These are phyloP conservation scores for Tyrannus savana DNA, from an alignment of 2,113 vertebrate genomes.

Conservation along the genomic window DNA sequence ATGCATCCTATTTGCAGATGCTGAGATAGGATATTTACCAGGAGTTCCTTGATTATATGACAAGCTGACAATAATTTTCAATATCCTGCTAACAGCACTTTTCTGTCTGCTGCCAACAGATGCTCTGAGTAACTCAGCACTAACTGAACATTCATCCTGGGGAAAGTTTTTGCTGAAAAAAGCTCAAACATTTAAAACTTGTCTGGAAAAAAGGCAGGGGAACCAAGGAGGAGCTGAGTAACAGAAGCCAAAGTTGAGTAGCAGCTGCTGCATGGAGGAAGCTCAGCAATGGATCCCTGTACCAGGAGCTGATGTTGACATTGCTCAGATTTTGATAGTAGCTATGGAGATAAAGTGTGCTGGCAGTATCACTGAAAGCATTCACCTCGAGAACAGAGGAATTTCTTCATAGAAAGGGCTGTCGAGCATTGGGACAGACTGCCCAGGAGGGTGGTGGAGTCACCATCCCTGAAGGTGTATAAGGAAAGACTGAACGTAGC, in stretches of 20 bases:
- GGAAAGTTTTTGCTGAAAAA: neutral
- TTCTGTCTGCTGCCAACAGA: neutral
- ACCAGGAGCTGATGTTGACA: fast-evolving
- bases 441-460: no score
- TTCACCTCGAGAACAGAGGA: neutral
- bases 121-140: neutral
- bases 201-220: neutral
- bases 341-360: neutral
- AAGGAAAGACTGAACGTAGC: neutral
- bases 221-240: neutral
- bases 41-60: neutral
- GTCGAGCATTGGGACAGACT: fast-evolving
- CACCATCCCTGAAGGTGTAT: no score
- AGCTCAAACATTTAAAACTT: neutral
- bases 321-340: neutral
- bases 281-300: neutral
- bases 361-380: neutral
- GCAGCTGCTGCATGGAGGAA: neutral
- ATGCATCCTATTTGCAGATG: neutral
- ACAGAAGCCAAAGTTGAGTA: neutral
- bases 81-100: neutral
- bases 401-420: neutral
- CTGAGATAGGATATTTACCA: neutral
- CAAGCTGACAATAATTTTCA: neutral
- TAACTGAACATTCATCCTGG: neutral